phyloP scores from a whole-genome alignment of 2,113 vertebrate genomes.

The Gracilinanus agilis region DNA sequence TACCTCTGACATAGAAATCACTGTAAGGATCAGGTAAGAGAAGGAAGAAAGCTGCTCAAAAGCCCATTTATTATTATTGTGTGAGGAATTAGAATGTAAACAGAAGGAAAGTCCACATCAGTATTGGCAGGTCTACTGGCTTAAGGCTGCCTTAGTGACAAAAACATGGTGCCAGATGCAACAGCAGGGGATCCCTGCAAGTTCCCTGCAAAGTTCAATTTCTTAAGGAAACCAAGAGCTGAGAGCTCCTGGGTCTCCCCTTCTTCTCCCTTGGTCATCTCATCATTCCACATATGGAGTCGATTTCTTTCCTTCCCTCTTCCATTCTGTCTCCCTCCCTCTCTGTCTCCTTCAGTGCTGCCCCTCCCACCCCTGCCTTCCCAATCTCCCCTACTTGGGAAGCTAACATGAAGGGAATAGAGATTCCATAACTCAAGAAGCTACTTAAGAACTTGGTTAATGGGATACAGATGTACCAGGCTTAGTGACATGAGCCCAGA shows the following conservation, averaged over 20 bases:
- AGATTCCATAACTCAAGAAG: background rate
- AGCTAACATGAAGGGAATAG: background rate
- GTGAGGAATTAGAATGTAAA: background rate
- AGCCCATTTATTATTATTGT: background rate
- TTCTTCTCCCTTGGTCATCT: background rate
- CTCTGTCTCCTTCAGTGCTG: background rate
- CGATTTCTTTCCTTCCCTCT: background rate
- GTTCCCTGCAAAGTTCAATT: background rate
- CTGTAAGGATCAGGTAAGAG: background rate
- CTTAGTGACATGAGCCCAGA: background rate
- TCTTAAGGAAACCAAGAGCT: background rate
- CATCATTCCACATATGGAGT: background rate
- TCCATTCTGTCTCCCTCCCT: background rate
- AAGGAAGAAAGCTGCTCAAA: background rate
- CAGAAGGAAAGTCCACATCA: background rate
- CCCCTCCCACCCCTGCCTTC: background rate
- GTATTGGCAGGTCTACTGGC: background rate
- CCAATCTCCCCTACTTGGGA: background rate
- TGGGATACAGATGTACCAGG: background rate
- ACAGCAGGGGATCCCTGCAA: background rate
- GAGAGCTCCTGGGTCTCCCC: background rate
- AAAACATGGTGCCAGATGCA: background rate
- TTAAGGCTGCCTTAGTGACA: background rate
- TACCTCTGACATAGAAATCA: too few species aligned
- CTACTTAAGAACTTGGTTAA: background rate